Evolutionary conservation across 2,888 invertebrate genomes (phyloP).

Genomic region (Nephrotoma flavescens): DNA sequence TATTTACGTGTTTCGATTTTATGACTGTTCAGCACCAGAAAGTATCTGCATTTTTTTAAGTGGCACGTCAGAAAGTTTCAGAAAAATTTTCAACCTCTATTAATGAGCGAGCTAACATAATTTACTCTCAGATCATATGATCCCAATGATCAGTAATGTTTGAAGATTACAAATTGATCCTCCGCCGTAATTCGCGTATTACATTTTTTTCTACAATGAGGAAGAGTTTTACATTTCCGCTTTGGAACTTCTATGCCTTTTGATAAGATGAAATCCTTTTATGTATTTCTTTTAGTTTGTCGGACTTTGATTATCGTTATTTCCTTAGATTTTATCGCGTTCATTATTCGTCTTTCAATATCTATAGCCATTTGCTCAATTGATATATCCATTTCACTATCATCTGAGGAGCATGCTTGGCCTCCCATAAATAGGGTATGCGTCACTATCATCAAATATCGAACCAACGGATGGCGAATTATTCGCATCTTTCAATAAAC

Average conservation of each 20-base stretch:
- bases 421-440: not conserved
- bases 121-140: not conserved
- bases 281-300: not conserved
- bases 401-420: not conserved
- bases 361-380: not conserved
- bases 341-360: too few species aligned
- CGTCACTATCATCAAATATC: not conserved
- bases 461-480: too few species aligned
- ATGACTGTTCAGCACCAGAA: not conserved
- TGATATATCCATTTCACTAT: too few species aligned
- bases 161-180: not conserved
- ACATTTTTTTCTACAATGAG: not conserved
- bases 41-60: not conserved
- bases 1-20: not conserved
- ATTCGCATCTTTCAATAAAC: too few species aligned
- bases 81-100: not conserved
- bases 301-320: not conserved
- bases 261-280: not conserved
- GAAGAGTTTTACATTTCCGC: not conserved
- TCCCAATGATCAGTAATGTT: not conserved
- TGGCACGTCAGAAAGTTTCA: not conserved
- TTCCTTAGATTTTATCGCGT: too few species aligned
- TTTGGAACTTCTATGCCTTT: not conserved
- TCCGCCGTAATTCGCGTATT: not conserved
- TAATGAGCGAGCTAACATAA: not conserved